Percentiles rank a stretch among this genome's conserved stretches.
These are phyloP conservation scores for Procambarus clarkii DNA, from an alignment of 1,140 invertebrate genomes.

Conservation along the genomic window DNA sequence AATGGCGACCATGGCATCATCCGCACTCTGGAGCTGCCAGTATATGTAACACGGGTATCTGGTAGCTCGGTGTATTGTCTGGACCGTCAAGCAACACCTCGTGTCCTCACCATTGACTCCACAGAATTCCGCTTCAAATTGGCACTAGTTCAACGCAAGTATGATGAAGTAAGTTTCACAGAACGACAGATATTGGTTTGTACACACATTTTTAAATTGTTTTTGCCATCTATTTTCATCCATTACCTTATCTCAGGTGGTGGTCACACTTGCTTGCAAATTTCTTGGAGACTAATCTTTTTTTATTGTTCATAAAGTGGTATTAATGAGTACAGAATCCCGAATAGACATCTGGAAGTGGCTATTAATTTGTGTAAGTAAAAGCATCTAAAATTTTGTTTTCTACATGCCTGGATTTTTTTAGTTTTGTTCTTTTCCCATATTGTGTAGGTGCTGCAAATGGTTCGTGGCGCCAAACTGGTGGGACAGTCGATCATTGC, in stretches of 20 bases:
- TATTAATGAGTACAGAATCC: too few species aligned
- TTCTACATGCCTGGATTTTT: too few species aligned
- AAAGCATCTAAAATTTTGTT: background rate
- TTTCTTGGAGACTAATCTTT: too few species aligned
- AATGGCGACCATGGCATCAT: slow-evolving; percentile 99
- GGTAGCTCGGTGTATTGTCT: slow-evolving; percentile 94
- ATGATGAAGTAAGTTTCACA: slow-evolving; percentile 86
- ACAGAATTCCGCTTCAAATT: slow-evolving; percentile 99
- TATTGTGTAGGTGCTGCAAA: slow-evolving; percentile 87
- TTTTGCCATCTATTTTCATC: too few species aligned
- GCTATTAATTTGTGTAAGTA: too few species aligned
- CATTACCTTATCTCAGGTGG: too few species aligned
- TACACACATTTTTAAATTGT: too few species aligned
- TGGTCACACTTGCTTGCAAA: too few species aligned
- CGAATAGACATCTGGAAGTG: too few species aligned
- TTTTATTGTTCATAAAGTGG: too few species aligned
- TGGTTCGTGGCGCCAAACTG: slow-evolving; percentile 96
- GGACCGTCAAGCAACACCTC: slow-evolving; percentile 92
- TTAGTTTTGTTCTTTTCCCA: too few species aligned
- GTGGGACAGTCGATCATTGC: slow-evolving; percentile 99
- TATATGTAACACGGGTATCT: slow-evolving; percentile 96
- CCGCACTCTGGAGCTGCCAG: slow-evolving; percentile 95
- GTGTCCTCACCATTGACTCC: slow-evolving; percentile 95
- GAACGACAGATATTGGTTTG: too few species aligned
- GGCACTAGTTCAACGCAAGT: slow-evolving; percentile 96